Base-by-base conservation (phyloP, 2,888 invertebrate genomes). In the Xanthorhoe spadicearia region DNA sequence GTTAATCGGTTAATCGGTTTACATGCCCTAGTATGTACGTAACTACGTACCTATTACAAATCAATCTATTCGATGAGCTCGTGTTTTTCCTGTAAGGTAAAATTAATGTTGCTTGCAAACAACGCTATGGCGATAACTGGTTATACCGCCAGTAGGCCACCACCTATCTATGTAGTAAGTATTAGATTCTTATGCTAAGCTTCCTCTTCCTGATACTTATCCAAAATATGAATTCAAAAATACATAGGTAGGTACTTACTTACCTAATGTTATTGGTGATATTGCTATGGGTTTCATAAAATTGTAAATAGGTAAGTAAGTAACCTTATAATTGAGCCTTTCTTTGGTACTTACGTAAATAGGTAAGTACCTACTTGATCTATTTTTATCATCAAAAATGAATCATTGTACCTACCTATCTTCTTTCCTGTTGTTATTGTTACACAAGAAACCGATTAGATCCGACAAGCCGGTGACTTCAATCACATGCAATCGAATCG, bases 401-500 rank as follows among this genome's bases (percentile, higher is more conserved):
- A 52, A 54, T 58, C 4, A 61, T 58, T 43, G 32, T 55, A 59
- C 48, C n/a, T n/a, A n/a, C n/a, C n/a, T n/a, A n/a, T n/a, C 48
- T 53, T 53, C 51, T 64, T 53, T 63, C 43, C 60, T 48, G 51
- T 59, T 63, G 53, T 55, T 58, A 61, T 59, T 63, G 53, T 55
- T 58, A 61, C 56, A 60, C n/a, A 67, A 64, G 63, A 64, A 68
- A 56, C 52, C 53, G 38, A 61, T 64, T 57, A 19, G 57, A 61
- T 61, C 61, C 57, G 54, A 61, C 68, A 48, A 57, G 61, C 64
- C 81, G 78, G 81, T 79, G 80, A 80, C 83, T 85, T 84, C 73
- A 77, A 79, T 78, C 74, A 72, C 68, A 73, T 75, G 72, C 69
- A 69, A 73, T 76, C 73, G 77, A 86, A 85, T 84, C 82, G 81